Conservation (phyloP, 2,113 vertebrate species). For the Bambusicola thoracicus region DNA sequence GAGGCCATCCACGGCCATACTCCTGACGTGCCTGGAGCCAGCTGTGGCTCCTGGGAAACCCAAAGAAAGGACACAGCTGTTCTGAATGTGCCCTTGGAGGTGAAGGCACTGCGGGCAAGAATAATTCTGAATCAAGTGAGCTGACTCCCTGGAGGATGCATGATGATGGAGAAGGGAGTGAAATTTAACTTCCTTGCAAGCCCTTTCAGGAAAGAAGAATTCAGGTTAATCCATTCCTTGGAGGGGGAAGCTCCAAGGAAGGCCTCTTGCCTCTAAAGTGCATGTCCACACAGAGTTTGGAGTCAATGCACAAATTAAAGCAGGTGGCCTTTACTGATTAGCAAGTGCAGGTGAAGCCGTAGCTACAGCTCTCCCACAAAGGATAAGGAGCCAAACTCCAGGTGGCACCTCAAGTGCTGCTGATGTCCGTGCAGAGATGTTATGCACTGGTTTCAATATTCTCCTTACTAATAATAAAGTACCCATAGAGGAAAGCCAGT, state of each 20-base stretch:
- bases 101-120: neutral
- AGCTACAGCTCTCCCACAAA: neutral
- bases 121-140: neutral
- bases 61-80: neutral
- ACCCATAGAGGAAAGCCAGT: neutral
- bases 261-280: neutral
- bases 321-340: neutral
- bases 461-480: neutral
- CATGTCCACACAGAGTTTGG: neutral
- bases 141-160: neutral
- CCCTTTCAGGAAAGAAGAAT: neutral
- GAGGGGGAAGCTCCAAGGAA: neutral
- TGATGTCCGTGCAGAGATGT: neutral
- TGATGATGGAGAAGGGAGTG: neutral
- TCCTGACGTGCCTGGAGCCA: neutral
- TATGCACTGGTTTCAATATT: neutral
- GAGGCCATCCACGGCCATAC: neutral
- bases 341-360: neutral
- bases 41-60: neutral
- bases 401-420: neutral
- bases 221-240: neutral
- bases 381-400: neutral
- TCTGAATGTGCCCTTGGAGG: neutral
- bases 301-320: neutral
- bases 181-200: neutral